Evolutionary conservation across 2,113 vertebrate genomes (phyloP).

Genomic region (Bubo blakistoni): DNA sequence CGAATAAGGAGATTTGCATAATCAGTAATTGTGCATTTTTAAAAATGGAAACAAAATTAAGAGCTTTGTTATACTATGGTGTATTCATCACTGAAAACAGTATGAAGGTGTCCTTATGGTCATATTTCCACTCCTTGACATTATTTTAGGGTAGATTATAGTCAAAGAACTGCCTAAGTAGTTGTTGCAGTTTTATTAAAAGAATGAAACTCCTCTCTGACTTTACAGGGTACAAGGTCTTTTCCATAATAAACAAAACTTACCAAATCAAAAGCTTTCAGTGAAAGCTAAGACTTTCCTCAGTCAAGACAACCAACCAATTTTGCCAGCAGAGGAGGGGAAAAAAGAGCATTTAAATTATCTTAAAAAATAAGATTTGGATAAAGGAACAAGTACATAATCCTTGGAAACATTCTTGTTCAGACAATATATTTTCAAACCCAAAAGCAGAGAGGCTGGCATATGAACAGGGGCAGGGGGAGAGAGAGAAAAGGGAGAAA

Average conservation of each 20-base stretch:
- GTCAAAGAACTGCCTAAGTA: not conserved
- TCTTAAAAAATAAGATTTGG: not conserved
- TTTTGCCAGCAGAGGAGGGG: not conserved
- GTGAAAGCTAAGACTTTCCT: not conserved
- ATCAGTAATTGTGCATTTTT: not conserved
- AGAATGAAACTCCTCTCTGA: not conserved
- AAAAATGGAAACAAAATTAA: not conserved
- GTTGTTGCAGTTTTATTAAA: not conserved
- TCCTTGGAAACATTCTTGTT: not conserved
- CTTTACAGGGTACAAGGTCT: not conserved
- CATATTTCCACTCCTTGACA: not conserved
- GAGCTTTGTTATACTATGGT: not conserved
- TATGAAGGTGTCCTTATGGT: not conserved
- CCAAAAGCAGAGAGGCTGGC: not conserved
- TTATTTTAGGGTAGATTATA: not conserved
- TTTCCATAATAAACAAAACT: not conserved
- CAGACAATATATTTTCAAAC: not conserved
- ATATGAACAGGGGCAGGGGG: not conserved
- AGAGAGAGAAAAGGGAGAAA: not conserved
- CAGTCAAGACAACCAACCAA: not conserved
- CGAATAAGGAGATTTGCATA: not conserved
- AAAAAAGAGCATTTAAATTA: not conserved
- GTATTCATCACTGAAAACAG: not conserved
- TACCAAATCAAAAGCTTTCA: not conserved
- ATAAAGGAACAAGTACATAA: not conserved